Base-by-base conservation (phyloP, 2,888 invertebrate genomes). In the Drosophila infuscata region DNA sequence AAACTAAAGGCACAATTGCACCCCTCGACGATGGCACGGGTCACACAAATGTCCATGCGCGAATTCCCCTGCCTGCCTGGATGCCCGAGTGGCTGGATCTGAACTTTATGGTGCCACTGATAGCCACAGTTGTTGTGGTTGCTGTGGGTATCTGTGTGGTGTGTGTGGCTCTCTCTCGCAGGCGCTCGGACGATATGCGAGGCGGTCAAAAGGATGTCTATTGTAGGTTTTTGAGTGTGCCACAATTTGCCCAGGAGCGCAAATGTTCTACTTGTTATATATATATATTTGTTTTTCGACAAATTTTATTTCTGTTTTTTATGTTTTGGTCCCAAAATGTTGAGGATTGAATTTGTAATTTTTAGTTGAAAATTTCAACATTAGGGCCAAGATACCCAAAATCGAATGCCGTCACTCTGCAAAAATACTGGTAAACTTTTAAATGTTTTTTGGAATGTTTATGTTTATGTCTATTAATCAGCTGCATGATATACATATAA, bases 61-160 rank as follows among this genome's bases (percentile, higher is more conserved):
- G 94, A 35, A 94, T 94, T 85, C 94, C 94, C 71, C 93, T 95
- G 74, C 95, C 95, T 7, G 93, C 96, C 0, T 97, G 97, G 97
- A 94, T 97, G 83, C 97, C 96, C 68, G 96, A 96, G 69, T 97
- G 97, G 97, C 95, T 98, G 79, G 97, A 98, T 92, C 95, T 98
- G 73, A 97, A 98, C 93, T 96, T 98, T 78, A 95, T 98, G 91
- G 97, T 98, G 32, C 98, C 98, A 0, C 96, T 98, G 80, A 95
- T 97, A 89, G 98, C 98, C 51, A 98, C 98, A 35, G 95, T 98
- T 74, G 96, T 98, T 87, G 98, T 98, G 81, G 96, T 98, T 92
- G 95, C 98, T 89, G 97, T 98, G 87, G 98, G 98, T 77, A 95
- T 98, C 90, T 95, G 97, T 90, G 98, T 98, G 91, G 96, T 98